Evolutionary conservation across 2,797 vertebrate genomes (phyloP), one percentile per base, ranked within the genome.

Genomic region (Rhodeus uyekii): DNA sequence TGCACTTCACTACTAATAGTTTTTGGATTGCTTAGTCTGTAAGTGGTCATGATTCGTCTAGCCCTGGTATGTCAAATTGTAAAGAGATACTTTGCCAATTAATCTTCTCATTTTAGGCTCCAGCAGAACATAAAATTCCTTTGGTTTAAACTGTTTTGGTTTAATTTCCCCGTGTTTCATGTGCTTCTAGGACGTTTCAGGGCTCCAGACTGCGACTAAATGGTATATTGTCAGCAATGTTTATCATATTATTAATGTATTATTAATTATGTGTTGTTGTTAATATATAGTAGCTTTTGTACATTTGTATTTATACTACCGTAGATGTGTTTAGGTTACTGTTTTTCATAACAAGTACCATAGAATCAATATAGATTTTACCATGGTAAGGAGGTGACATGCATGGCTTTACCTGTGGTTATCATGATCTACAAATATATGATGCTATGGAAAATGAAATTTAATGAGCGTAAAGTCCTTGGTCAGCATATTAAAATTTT

Each of bases 71-170:
- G 64, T 81, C 27, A 27, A 76, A 14, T 72, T 58, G 24, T 64
- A 64, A 50, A 64, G n/a, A 50, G 69, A 81, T 81, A 81, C 79
- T 64, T 74, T 48, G 7, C 58, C 69, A 65, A 65, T 24, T 75
- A 39, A 74, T 81, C 60, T 38, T 73, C 58, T 73, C 32, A 63
- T 80, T 73, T 73, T 55, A 73, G 42, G 68, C 22, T 80, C 55
- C 53, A 68, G 78, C 55, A 38, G 55, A 73, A 63, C 12, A 38
- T 73, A 5, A 63, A 24, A 80, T 71, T 3, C 16, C 22, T 80
- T 80, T 60, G 72, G 50, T 39, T 74, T 39, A 39, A 60, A 58
- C 8, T 29, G n/a, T 36, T 39, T 27, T 39, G 67, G 39, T 71
- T 80, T 71, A 8, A 46, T 60, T 80, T 61, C 27, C n/a, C 38